These are phyloP conservation scores for Megaustenia siamemsis DNA, from an alignment of 2,888 invertebrate species.

Conservation along the genomic window DNA sequence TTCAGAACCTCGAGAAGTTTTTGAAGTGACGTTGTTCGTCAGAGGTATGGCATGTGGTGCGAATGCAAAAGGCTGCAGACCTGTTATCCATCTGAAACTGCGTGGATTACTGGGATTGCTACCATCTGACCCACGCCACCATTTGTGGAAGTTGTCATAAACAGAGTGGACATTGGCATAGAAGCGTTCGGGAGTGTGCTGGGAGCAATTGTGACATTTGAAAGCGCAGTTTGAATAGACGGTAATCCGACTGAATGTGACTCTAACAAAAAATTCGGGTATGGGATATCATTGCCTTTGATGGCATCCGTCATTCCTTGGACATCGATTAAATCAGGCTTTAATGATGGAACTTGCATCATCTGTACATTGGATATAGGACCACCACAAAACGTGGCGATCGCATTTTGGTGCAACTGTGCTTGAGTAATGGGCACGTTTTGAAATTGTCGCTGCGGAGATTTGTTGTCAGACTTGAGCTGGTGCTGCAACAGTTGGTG, in stretches of 20 bases:
- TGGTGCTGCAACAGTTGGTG: background rate
- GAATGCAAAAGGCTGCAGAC: conserved; percentile 48
- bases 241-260: conserved; percentile 19
- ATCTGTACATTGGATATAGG: conserved; percentile 15
- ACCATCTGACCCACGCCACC: conserved; percentile 47
- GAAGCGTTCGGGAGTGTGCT: background rate
- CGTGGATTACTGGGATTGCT: conserved; percentile 55
- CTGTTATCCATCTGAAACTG: conserved; percentile 48
- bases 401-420: background rate
- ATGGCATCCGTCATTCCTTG: background rate
- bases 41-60: conserved; percentile 27
- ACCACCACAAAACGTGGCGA: background rate
- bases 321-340: background rate
- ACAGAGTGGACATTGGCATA: conserved; percentile 22
- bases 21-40: background rate
- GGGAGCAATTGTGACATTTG: background rate
- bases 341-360: conserved; percentile 10
- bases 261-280: conserved; percentile 38
- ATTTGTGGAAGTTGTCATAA: conserved; percentile 27
- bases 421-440: background rate
- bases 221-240: background rate
- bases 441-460: background rate
- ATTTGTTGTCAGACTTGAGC: background rate
- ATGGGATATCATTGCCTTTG: background rate
- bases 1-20: background rate